phyloP scores from a whole-genome alignment of 2,888 invertebrate species.

The Agrotis clavis region DNA sequence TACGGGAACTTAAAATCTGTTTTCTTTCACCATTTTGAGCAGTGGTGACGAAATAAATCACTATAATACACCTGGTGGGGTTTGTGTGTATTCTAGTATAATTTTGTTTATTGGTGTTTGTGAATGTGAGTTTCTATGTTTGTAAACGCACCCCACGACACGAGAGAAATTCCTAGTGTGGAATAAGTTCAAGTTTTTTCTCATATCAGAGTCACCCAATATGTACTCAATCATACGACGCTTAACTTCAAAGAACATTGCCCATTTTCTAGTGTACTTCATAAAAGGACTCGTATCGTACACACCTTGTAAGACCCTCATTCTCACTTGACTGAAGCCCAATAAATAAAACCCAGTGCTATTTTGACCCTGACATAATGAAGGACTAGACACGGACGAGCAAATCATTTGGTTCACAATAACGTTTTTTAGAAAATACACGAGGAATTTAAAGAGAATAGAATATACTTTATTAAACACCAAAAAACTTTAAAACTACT shows the following conservation, averaged over 20 bases:
- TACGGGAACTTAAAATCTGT: too few species aligned
- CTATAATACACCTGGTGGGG: too few species aligned
- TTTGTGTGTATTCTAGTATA: neutral
- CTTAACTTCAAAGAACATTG: slow-evolving; percentile 27
- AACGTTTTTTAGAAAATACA: too few species aligned
- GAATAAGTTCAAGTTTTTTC: neutral
- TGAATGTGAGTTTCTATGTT: too few species aligned
- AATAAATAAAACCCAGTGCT: too few species aligned
- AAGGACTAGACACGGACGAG: slow-evolving; percentile 26
- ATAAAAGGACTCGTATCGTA: slow-evolving; percentile 40
- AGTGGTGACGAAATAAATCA: too few species aligned
- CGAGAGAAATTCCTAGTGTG: too few species aligned
- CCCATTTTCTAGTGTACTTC: slow-evolving; percentile 9
- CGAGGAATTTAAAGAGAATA: too few species aligned
- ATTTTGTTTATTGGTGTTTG: neutral
- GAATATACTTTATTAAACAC: too few species aligned
- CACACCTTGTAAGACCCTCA: slow-evolving; percentile 39
- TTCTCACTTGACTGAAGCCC: slow-evolving; percentile 41
- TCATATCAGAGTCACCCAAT: slow-evolving; percentile 22
- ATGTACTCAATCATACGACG: slow-evolving; percentile 40
- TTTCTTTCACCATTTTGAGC: too few species aligned
- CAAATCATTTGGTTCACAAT: neutral
- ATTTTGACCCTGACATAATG: slow-evolving; percentile 48
- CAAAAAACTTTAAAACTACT: too few species aligned
- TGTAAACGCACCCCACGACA: too few species aligned